phyloP scores from a whole-genome alignment of 2,113 vertebrate genomes.

The Microtus ochrogaster region DNA sequence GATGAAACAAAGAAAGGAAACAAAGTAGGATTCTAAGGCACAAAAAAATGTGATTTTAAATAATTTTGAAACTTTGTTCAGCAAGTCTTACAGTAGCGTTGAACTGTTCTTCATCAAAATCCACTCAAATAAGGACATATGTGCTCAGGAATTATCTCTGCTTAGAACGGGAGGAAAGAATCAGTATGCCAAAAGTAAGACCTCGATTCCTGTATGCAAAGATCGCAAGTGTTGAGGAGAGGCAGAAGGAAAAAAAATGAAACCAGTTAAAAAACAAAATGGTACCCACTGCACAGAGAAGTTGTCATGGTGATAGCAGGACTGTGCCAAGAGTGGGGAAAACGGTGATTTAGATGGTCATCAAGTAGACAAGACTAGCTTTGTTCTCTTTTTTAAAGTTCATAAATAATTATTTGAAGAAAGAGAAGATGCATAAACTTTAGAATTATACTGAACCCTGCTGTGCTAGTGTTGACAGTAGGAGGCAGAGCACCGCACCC shows the following conservation, averaged over 20 bases:
- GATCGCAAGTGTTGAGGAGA: background rate
- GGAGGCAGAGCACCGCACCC: background rate
- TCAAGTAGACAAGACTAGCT: background rate
- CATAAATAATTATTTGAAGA: background rate
- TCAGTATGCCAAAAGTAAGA: conserved; percentile 5
- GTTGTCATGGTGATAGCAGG: background rate
- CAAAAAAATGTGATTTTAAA: conserved; percentile 28
- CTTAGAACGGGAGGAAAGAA: background rate
- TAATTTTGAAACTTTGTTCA: conserved; percentile 33
- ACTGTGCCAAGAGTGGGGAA: background rate
- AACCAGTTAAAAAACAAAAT: background rate
- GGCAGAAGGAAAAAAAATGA: background rate
- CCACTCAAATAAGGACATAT: background rate
- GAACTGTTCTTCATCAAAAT: conserved; percentile 38
- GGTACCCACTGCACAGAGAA: background rate
- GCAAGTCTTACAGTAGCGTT: background rate
- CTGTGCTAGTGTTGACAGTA: fast-evolving
- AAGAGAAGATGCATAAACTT: background rate
- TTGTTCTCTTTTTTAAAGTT: background rate
- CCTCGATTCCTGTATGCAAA: background rate
- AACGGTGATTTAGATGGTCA: background rate
- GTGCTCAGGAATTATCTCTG: background rate
- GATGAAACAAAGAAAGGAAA: conserved; percentile 5
- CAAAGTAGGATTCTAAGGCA: background rate
- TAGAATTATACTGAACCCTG: background rate